phyloP scores from a whole-genome alignment of 1,140 invertebrate genomes.

The Metopolophium dirhodum region DNA sequence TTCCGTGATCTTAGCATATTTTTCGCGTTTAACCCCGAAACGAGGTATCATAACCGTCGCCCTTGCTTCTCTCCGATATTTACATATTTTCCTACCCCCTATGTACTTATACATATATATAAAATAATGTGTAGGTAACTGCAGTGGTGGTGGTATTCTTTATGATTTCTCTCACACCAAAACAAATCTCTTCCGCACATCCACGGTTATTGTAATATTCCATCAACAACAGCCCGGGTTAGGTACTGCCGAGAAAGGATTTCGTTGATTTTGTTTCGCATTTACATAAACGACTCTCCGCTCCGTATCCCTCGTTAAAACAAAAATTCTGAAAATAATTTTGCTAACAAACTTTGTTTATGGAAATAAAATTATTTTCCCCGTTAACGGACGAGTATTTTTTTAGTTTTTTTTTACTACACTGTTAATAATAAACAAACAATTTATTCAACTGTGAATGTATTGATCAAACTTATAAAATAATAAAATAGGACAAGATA shows the following conservation, averaged over 20 bases:
- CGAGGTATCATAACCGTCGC: slow-evolving; percentile 52
- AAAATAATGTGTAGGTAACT: slow-evolving; percentile 1
- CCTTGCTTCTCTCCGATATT: neutral
- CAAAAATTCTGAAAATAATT: slow-evolving; percentile 23
- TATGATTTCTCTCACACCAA: slow-evolving; percentile 53
- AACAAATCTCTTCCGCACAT: slow-evolving; percentile 23
- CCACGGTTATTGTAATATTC: slow-evolving; percentile 36
- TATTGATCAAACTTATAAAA: neutral
- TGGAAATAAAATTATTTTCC: neutral
- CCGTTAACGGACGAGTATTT: neutral
- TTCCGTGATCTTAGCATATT: slow-evolving; percentile 56
- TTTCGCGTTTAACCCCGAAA: slow-evolving; percentile 56
- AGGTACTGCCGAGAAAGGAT: neutral
- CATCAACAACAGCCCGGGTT: neutral
- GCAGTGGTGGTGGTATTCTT: slow-evolving; percentile 26
- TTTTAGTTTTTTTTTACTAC: neutral
- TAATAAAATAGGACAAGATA: neutral
- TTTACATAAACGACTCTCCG: slow-evolving; percentile 53
- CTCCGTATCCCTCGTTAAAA: neutral
- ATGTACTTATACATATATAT: slow-evolving; percentile 8
- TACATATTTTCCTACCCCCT: slow-evolving; percentile 42
- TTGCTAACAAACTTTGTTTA: neutral
- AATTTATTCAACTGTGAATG: neutral
- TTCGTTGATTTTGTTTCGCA: slow-evolving; percentile 36
- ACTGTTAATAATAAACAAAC: neutral